Conservation (phyloP, 2,797 vertebrate species). For the Aeoliscus strigatus region DNA sequence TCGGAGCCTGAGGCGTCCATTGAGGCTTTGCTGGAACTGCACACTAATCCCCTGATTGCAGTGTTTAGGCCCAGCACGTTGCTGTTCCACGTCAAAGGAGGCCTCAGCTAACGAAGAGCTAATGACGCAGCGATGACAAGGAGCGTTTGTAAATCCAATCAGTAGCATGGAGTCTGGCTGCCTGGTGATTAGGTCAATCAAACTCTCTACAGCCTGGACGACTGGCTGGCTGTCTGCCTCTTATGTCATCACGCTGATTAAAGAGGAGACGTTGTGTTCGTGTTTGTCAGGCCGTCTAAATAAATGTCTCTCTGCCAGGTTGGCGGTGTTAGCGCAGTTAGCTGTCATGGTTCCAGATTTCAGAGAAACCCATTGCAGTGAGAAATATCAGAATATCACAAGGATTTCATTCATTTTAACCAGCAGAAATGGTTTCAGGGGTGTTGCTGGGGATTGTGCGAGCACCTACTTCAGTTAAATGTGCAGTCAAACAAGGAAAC, state of each 20-base stretch:
- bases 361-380: background rate
- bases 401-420: background rate
- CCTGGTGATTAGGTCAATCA: constrained; percentile 70
- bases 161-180: constrained; percentile 54
- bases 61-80: constrained; percentile 65
- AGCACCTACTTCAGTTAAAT: no score
- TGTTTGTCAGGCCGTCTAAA: constrained; percentile 36
- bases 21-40: constrained; percentile 62
- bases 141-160: constrained; percentile 70
- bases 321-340: constrained; percentile 36
- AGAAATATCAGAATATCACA: background rate
- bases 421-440: background rate
- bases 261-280: constrained; percentile 49
- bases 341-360: constrained; percentile 5
- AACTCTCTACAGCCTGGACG: constrained; percentile 55
- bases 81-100: constrained; percentile 65
- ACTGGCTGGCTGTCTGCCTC: constrained; percentile 55
- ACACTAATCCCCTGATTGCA: constrained; percentile 72
- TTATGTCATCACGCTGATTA: constrained; percentile 68
- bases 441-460: background rate
- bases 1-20: constrained; percentile 50
- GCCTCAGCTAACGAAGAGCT: constrained; percentile 65
- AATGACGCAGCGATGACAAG: constrained; percentile 71
- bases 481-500: no score
- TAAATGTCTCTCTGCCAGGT: constrained; percentile 38